Base-by-base conservation (phyloP, 2,888 invertebrate genomes). In the Lomographa bimaculata region DNA sequence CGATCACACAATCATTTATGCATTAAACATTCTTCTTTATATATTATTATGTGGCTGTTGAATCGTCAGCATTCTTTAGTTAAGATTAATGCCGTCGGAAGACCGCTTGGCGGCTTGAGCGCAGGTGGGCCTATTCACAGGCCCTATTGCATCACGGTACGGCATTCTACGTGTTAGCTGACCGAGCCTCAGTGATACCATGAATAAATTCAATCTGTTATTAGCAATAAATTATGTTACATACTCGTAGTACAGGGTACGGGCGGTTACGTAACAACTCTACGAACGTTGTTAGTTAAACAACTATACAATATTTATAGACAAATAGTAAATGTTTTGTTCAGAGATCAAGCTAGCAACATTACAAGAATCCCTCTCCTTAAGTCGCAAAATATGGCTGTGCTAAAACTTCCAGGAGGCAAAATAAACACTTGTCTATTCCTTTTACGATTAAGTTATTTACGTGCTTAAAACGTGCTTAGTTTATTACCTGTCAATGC, bases 81-180 rank as follows among this genome's bases (percentile, higher is more conserved):
- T 57, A 43, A 37, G 36, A 43, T 43, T 36, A 36, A 43, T 33
- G 18, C 12, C 21, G 27, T 17, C 41, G 23, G 65, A 80, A 82
- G 83, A 82, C 79, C 60, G 83, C 79, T 69, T 78, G 83, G 79
- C 84, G 74, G 78, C 84, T 72, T 64, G 55, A 57, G 67, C 71
- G 65, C 75, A 66, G 68, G 80, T 79, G 80, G 65, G 68, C 49
- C 54, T 14, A 4, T 14, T 14, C 14, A 4, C n/a, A n/a, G n/a
- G n/a, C n/a, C n/a, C 39, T 48, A 60, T 82, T 80, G 73, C 79
- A 71, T 73, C 73, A 73, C 57, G 59, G 57, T 63, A 51, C 56
- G 63, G 63, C 78, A 78, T 77, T 75, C 77, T 71, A 46, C 54
- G 57, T 33, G 39, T 45, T 54, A 40, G 38, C 35, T 43, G 44